phyloP scores from a whole-genome alignment of 2,888 invertebrate species.

The Netelia inedita region DNA sequence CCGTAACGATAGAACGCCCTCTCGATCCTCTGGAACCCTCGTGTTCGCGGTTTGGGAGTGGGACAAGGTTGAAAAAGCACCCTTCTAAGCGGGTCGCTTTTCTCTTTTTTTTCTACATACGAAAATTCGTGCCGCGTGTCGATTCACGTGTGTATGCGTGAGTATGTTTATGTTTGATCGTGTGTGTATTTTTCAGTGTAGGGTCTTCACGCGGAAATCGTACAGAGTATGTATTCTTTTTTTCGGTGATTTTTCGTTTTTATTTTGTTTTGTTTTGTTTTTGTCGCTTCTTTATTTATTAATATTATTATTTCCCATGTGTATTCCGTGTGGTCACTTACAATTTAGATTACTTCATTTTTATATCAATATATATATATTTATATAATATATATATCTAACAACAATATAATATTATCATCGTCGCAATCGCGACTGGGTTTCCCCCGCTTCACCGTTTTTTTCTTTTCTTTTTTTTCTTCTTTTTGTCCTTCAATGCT shows the following conservation, averaged over 20 bases:
- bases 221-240: conserved; percentile 58
- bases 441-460: conserved; percentile 68
- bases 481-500: conserved; percentile 73
- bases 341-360: conserved; percentile 74
- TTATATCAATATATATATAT: conserved; percentile 79
- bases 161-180: conserved; percentile 25
- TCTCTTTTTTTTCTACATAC: conserved; percentile 21
- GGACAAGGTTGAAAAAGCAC: conserved; percentile 29
- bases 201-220: conserved; percentile 18
- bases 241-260: conserved; percentile 1
- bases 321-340: conserved; percentile 64
- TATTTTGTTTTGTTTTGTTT: conserved; percentile 28
- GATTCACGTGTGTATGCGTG: conserved; percentile 28
- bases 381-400: conserved; percentile 82
- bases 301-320: conserved; percentile 60
- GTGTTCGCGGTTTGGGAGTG: conserved; percentile 18
- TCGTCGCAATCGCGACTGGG: conserved; percentile 75
- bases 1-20: conserved; percentile 16
- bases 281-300: conserved; percentile 48
- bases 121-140: conserved; percentile 33
- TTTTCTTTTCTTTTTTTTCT: conserved; percentile 69
- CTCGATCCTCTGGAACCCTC: conserved; percentile 49
- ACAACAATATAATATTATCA: conserved; percentile 84
- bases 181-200: conserved; percentile 33
- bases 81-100: conserved; percentile 28